Base-by-base conservation (phyloP, 2,888 invertebrate genomes). In the Apocheima hispidaria region DNA sequence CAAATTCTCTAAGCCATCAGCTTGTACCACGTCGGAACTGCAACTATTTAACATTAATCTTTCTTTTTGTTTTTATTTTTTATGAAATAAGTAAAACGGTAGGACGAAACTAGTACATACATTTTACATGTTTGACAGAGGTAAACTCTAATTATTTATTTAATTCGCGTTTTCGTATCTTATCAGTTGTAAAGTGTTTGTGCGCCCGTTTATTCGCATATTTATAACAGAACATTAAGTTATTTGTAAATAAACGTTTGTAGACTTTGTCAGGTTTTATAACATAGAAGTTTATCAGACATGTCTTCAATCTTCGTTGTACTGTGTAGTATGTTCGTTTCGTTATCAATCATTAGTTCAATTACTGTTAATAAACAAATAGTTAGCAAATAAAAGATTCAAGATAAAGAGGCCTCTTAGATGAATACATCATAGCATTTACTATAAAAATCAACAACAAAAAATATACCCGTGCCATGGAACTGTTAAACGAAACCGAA, bases 401-500 rank as follows among this genome's bases (percentile, higher is more conserved):
- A 36, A 16, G 2, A 9, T 23, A n/a, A 1, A 23, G n/a, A n/a
- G n/a, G n/a, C 1, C 5, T 4, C 14, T 21, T 21, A n/a, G 20
- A 36, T 33, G 12, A 36, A 7, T 4, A n/a, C 16, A 16, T 36
- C n/a, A 36, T 7, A 18, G 38, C 18, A 38, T 38, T 18, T 18
- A 9, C 10, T 14, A 26, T 9, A 44, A 26, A 16, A 14, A 26
- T 7, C 14, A 20, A 46, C 2, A 26, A 2, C 16, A 20, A 9
- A 6, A 4, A 28, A 16, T 2, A 26, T 14, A 9, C 12, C n/a
- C 2, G 2, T 18, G 12, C 38, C 65, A 87, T 88, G 88, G 83
- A 83, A 28, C 56, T 87, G 49, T 57, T 88, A 44, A 78, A 63
- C 56, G 58, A 72, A 58, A 59, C 71, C 12, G 88, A 90, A 75